These are phyloP conservation scores for Helarctos malayanus DNA, from an alignment of 2,797 vertebrate species.

Conservation along the genomic window DNA sequence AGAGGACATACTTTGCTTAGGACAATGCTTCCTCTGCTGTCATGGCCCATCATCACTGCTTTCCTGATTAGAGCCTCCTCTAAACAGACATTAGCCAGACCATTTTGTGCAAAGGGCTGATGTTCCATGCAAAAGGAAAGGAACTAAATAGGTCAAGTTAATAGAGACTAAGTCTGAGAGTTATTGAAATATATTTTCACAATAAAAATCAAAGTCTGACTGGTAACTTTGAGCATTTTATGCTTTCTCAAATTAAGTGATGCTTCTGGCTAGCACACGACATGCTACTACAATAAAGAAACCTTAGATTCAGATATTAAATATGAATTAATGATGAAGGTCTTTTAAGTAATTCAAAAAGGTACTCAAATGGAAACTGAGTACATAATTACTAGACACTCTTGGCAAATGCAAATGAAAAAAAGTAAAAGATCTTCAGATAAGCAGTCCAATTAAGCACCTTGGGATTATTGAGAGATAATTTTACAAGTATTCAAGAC, in stretches of 20 bases:
- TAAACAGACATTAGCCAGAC: background rate
- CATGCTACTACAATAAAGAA: conserved; percentile 61
- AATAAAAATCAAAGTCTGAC: conserved; percentile 62
- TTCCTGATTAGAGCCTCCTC: background rate
- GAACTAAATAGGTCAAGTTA: background rate
- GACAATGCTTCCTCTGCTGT: background rate
- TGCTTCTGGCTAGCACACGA: conserved; percentile 56
- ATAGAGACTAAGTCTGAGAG: conserved; percentile 20
- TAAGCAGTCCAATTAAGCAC: conserved; percentile 30
- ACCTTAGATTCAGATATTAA: conserved; percentile 70
- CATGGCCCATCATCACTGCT: background rate
- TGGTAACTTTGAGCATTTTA: conserved; percentile 46
- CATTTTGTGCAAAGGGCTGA: background rate
- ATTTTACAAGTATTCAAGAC: conserved; percentile 40
- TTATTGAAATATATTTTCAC: conserved; percentile 37
- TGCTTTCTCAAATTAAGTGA: conserved; percentile 74
- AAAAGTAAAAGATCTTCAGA: conserved; percentile 59
- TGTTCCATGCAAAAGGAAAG: background rate
- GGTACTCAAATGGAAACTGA: conserved; percentile 67
- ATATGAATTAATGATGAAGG: conserved; percentile 73
- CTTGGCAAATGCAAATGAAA: conserved; percentile 63
- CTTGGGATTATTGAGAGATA: conserved; percentile 52
- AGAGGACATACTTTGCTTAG: background rate
- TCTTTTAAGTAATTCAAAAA: conserved; percentile 72
- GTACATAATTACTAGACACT: conserved; percentile 63